A percentile compares a stretch with the other conserved stretches of the same genome.
phyloP scores from a whole-genome alignment of 2,113 vertebrate genomes.

The Sporophila hypoxantha region DNA sequence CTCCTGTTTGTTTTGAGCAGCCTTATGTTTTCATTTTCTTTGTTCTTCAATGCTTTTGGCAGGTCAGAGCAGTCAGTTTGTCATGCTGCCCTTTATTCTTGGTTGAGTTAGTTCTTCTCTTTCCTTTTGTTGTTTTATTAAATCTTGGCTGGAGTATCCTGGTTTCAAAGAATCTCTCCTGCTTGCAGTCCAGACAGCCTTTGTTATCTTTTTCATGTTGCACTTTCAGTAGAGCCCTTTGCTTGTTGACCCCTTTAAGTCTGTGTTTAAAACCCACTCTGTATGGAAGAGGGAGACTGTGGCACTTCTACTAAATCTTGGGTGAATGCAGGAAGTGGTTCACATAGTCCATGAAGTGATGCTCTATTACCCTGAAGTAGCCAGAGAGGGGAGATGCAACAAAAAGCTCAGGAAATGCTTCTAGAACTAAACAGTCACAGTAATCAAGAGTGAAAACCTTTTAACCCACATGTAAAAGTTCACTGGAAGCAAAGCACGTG shows the following conservation, averaged over 20 bases:
- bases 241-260: slow-evolving; percentile 9
- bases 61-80: neutral
- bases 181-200: neutral
- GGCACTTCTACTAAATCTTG: neutral
- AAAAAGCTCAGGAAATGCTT: neutral
- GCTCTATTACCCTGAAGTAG: neutral
- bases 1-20: slow-evolving; percentile 24
- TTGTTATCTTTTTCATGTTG: neutral
- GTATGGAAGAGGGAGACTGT: neutral
- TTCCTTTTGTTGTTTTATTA: slow-evolving; percentile 39
- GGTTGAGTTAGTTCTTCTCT: slow-evolving; percentile 1
- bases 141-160: neutral
- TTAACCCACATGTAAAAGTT: neutral
- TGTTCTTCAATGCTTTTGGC: slow-evolving; percentile 5
- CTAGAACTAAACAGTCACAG: neutral
- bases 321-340: neutral
- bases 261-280: neutral
- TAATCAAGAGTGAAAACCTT: slow-evolving; percentile 10
- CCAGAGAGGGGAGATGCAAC: neutral
- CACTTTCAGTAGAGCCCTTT: neutral
- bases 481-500: neutral
- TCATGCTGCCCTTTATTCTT: slow-evolving; percentile 16
- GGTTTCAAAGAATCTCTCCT: slow-evolving; percentile 17
- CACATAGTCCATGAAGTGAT: neutral
- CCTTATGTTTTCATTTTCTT: slow-evolving; percentile 26